Evolutionary conservation across 1,140 invertebrate species (phyloP), one percentile per base, ranked within the genome.

Genomic region (Marisa cornuarietis): DNA sequence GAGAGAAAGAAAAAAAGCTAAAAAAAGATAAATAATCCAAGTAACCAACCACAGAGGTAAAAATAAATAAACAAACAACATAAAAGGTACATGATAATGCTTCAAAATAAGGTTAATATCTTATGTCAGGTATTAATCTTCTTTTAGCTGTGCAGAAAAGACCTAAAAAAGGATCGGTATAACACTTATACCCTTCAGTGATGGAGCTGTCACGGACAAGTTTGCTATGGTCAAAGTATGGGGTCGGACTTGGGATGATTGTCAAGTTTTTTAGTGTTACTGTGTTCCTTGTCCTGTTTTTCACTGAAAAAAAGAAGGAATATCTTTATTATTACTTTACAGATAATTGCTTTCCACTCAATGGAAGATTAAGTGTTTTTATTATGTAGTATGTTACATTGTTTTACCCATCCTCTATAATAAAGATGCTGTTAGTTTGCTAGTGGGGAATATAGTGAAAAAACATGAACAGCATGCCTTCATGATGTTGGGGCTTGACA

Each of bases 241-340:
- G 61, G 5, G 74, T 51, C 7, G 74, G 65, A 66, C 74, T 76
- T n/a, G 74, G 74, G 8, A 76, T 61, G 16, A 76, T 76, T 6
- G 74, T 76, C 61, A 76, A 61, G 31, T 76, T 76, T 61, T 66
- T 63, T n/a, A 76, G 7, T n/a, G 74, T 76, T 18, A 76, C n/a
- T 10, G 74, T 65, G 20, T 65, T 42, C 22, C 74, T 9, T 7
- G 74, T 63, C 14, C 24, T 42, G 42, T 76, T 76, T 14, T 76
- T 65, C 61, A 76, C 74, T 76, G 62, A 76, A 62, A 68, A 8
- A 8, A 68, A 42, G 31, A 42, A 42, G 31, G 31, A 42, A 42
- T 42, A 42, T 42, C 31, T 42, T 42, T 42, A 42, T 42, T 42
- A n/a, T n/a, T n/a, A n/a, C n/a, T n/a, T n/a, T n/a, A n/a, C n/a